Evolutionary conservation across 2,888 invertebrate species (phyloP).

Genomic region (Aphodius granarius): DNA sequence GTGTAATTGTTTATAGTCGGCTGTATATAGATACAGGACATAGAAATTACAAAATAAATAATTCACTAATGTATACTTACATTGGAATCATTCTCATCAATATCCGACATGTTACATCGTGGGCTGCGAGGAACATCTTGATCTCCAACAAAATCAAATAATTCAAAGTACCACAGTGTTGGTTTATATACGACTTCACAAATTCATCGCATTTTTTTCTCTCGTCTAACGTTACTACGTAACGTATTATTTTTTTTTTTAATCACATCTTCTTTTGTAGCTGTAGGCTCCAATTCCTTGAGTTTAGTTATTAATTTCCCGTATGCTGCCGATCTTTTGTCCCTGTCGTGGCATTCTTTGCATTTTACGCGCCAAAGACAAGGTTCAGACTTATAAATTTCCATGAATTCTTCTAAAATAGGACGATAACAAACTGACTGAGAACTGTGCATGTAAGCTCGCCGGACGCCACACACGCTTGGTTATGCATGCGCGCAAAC

Average conservation of each 20-base stretch:
- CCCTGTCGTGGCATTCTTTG: conserved; percentile 31
- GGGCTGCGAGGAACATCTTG: no score
- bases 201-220: neutral
- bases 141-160: conserved; percentile 30
- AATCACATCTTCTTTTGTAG: conserved; percentile 30
- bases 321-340: conserved; percentile 13
- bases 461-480: neutral
- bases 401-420: neutral
- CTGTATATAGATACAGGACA: no score
- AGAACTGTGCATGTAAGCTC: neutral
- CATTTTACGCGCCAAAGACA: conserved; percentile 32
- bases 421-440: neutral
- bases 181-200: conserved; percentile 35
- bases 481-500: neutral
- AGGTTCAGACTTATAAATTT: conserved; percentile 19
- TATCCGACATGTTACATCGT: no score
- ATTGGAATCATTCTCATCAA: no score
- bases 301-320: neutral
- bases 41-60: no score
- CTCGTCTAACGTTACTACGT: neutral
- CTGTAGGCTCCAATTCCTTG: conserved; percentile 20
- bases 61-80: no score
- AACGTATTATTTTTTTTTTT: conserved; percentile 20
- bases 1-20: no score
- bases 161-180: conserved; percentile 37